Evolutionary conservation across 2,797 vertebrate genomes (phyloP).

Genomic region (Rousettus madagascariensis): DNA sequence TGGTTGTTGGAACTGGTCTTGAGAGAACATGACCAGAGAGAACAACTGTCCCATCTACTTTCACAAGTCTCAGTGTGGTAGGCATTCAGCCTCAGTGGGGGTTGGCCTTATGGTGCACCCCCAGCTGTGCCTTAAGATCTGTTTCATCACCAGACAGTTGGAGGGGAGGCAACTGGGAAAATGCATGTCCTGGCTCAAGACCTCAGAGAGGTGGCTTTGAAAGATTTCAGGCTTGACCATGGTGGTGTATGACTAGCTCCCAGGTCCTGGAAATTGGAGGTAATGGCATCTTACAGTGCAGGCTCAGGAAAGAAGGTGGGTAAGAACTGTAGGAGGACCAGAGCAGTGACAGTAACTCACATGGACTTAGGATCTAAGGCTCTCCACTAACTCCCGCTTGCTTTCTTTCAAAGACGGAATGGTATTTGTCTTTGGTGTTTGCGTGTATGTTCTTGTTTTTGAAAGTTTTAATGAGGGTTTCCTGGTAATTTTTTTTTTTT

Average conservation of each 20-base stretch:
- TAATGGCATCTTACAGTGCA: not conserved
- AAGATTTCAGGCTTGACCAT: not conserved
- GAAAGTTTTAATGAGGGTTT: not conserved
- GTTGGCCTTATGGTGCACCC: not conserved
- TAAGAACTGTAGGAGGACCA: not conserved
- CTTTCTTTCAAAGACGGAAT: not conserved
- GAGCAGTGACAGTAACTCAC: accelerated
- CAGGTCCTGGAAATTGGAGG: not conserved
- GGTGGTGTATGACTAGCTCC: not conserved
- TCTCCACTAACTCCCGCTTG: not conserved
- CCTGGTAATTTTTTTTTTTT: not conserved
- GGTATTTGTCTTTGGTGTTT: not conserved
- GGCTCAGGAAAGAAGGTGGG: not conserved
- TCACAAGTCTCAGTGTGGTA: not conserved
- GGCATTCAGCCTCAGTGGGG: not conserved
- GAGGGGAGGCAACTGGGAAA: not conserved
- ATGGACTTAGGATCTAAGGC: not conserved
- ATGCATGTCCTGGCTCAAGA: not conserved
- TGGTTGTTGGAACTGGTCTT: not conserved
- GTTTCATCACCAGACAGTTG: not conserved
- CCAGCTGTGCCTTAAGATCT: not conserved
- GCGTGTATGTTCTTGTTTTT: not conserved
- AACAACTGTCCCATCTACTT: not conserved
- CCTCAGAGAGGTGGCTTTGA: not conserved
- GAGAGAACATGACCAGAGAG: not conserved